phyloP scores from a whole-genome alignment of 2,113 vertebrate genomes.

The Gymnorhina tibicen region DNA sequence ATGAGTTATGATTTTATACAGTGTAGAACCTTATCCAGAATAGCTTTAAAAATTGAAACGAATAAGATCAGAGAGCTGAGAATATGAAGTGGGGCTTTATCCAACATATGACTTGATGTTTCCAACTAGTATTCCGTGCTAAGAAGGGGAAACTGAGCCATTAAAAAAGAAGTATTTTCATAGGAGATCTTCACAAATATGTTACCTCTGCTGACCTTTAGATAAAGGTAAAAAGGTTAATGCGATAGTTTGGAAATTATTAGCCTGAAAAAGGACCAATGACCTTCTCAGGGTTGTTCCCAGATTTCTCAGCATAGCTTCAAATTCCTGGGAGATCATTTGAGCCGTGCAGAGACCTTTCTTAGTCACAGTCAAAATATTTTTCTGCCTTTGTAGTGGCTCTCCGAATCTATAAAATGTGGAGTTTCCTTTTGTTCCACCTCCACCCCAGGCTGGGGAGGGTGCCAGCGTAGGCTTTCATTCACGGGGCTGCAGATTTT shows the following conservation, averaged over 20 bases:
- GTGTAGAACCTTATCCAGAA: slow-evolving; percentile 53
- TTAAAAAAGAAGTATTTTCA: slow-evolving; percentile 39
- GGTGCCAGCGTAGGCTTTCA: neutral
- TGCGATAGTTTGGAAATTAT: slow-evolving; percentile 35
- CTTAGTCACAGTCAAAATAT: slow-evolving; percentile 59
- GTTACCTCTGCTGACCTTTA: slow-evolving; percentile 61
- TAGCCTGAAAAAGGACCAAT: neutral
- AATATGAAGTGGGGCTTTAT: slow-evolving; percentile 40
- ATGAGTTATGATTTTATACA: slow-evolving; percentile 63
- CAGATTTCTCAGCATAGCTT: slow-evolving; percentile 16
- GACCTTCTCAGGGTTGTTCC: slow-evolving; percentile 11
- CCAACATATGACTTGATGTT: slow-evolving; percentile 62
- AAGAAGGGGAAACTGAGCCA: slow-evolving; percentile 42
- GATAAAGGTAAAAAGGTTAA: slow-evolving; percentile 55
- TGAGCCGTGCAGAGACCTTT: neutral
- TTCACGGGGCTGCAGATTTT: slow-evolving; percentile 42
- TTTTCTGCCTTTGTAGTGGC: slow-evolving; percentile 49
- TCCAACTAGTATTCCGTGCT: slow-evolving; percentile 45
- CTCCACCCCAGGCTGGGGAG: slow-evolving; percentile 7
- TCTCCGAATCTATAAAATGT: neutral
- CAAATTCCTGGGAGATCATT: slow-evolving; percentile 36
- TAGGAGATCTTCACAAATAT: slow-evolving; percentile 27
- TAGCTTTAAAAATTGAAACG: slow-evolving; percentile 43
- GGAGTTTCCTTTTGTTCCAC: slow-evolving; percentile 53
- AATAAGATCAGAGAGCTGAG: slow-evolving; percentile 59